Evolutionary conservation across 2,113 vertebrate genomes (phyloP).

Genomic region (Tragulus kanchil): DNA sequence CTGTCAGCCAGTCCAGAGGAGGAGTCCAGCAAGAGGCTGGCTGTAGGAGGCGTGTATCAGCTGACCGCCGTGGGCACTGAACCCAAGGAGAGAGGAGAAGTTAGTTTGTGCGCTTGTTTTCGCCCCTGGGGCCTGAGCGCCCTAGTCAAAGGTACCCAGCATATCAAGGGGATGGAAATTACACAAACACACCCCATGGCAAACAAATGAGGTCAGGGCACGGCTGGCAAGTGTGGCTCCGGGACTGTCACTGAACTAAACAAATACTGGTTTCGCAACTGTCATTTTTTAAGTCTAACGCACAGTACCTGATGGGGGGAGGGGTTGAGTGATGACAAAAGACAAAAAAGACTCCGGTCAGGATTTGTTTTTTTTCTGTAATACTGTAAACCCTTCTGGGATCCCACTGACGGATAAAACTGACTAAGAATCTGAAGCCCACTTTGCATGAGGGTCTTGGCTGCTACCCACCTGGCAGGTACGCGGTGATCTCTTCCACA

Average conservation of each 20-base stretch:
- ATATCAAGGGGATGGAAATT: slow-evolving; percentile 54
- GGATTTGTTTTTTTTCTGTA: neutral
- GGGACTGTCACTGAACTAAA: neutral
- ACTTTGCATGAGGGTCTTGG: neutral
- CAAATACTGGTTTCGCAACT: slow-evolving; percentile 58
- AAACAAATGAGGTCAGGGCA: slow-evolving; percentile 9
- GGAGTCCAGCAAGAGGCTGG: neutral
- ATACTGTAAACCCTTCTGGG: neutral
- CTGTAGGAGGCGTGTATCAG: neutral
- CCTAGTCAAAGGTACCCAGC: slow-evolving; percentile 51
- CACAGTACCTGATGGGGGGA: accelerated
- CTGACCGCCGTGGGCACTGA: slow-evolving; percentile 35
- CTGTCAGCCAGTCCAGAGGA: neutral
- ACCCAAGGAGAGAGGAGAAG: neutral
- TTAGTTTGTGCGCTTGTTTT: neutral
- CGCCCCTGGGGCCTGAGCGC: neutral
- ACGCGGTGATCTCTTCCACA: neutral
- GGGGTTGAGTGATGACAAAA: neutral
- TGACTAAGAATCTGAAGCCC: neutral
- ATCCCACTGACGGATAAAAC: neutral
- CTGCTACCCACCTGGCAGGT: neutral
- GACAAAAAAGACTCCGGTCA: neutral
- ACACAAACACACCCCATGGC: slow-evolving; percentile 60
- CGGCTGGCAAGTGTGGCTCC: neutral
- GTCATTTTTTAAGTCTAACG: neutral